Percentiles rank a stretch among this genome's conserved stretches.
These are phyloP conservation scores for Pygocentrus nattereri DNA, from an alignment of 2,797 vertebrate species.

Conservation along the genomic window DNA sequence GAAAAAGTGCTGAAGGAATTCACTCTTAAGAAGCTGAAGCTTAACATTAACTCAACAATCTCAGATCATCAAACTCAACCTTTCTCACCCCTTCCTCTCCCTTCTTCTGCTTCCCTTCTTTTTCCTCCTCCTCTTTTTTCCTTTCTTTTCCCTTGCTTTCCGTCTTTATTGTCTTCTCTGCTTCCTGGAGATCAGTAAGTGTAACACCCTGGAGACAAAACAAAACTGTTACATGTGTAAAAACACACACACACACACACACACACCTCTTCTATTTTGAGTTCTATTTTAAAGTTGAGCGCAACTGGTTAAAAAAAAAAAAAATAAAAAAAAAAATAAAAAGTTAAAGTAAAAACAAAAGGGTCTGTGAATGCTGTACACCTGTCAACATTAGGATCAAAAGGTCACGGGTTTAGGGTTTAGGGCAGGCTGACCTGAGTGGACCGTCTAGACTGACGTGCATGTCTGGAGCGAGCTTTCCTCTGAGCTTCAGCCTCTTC, in stretches of 20 bases:
- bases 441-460: conserved; percentile 85
- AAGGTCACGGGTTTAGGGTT: neutral
- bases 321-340: no score
- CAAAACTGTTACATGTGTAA: conserved; percentile 13
- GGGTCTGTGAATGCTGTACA: neutral
- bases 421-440: conserved; percentile 78
- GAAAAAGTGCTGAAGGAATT: neutral
- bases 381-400: neutral
- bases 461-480: conserved; percentile 85
- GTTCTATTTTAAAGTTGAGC: no score
- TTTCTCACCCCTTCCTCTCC: conserved; percentile 81
- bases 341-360: neutral
- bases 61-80: conserved; percentile 29
- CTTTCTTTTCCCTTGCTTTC: conserved; percentile 57
- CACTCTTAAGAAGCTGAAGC: neutral
- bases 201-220: conserved; percentile 81
- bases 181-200: conserved; percentile 86
- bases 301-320: neutral
- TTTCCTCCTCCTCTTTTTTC: conserved; percentile 76
- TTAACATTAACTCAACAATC: neutral
- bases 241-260: neutral
- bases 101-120: conserved; percentile 69
- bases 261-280: neutral
- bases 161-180: conserved; percentile 84
- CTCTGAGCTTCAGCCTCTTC: conserved; percentile 88